Conservation (phyloP, 1,140 invertebrate species). For the Carposina sasakii region DNA sequence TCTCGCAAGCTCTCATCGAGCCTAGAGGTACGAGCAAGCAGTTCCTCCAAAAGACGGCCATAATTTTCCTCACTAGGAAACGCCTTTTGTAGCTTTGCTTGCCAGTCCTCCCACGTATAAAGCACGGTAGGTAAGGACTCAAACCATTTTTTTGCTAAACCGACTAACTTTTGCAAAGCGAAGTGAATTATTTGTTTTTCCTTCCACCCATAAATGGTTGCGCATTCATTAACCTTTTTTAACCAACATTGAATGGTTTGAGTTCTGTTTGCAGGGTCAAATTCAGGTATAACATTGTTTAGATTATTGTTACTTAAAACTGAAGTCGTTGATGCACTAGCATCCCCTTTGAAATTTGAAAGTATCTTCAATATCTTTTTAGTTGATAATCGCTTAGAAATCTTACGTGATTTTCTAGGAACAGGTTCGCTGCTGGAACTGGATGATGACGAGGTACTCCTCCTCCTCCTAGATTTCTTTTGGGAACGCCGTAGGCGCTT, state of each 20-base stretch:
- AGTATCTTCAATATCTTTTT: too few species aligned
- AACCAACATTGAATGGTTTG: constrained; percentile 10
- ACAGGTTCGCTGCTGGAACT: too few species aligned
- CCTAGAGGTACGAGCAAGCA: not conserved
- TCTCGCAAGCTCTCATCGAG: constrained; percentile 3
- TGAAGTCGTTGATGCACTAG: too few species aligned
- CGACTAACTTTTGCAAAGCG: constrained; percentile 7
- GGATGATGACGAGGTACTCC: too few species aligned
- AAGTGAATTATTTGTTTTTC: constrained; percentile 10
- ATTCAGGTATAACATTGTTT: constrained; percentile 11
- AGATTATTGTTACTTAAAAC: not conserved
- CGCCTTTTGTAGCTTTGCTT: constrained; percentile 16
- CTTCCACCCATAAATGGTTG: constrained; percentile 9
- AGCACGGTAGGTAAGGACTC: constrained; percentile 16
- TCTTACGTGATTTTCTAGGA: too few species aligned
- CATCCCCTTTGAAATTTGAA: too few species aligned
- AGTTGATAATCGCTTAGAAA: too few species aligned
- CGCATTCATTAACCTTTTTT: constrained; percentile 12
- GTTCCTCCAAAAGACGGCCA: constrained; percentile 5
- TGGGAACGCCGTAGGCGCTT: too few species aligned
- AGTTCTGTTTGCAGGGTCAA: constrained; percentile 5
- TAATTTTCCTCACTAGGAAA: constrained; percentile 15
- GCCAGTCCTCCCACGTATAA: constrained; percentile 21
- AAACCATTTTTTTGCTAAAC: constrained; percentile 22
- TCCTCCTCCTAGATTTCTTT: too few species aligned